A percentile compares a stretch with the other conserved stretches of the same genome.
These are phyloP conservation scores for Orchesellides sinensis DNA, from an alignment of 2,888 invertebrate species.

Conservation along the genomic window DNA sequence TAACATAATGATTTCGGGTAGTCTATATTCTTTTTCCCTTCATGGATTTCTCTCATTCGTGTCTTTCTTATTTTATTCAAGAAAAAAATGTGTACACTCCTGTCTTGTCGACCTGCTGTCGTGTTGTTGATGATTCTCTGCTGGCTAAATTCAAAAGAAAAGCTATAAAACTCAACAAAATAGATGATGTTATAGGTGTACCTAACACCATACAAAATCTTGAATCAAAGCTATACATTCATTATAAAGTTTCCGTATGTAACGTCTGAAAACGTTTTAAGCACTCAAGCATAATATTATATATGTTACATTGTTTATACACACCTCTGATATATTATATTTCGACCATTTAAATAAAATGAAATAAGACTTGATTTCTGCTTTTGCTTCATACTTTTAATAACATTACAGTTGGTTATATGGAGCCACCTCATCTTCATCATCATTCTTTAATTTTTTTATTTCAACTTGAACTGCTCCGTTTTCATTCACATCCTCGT, in stretches of 20 bases:
- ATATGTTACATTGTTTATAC: too few relatives aligned
- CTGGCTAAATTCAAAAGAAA: constrained; percentile 4
- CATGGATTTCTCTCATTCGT: too few relatives aligned
- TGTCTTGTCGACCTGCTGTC: neutral
- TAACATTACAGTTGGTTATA: too few relatives aligned
- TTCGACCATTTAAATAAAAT: constrained; percentile 13
- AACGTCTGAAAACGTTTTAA: too few relatives aligned
- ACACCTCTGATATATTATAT: neutral
- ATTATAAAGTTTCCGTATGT: neutral
- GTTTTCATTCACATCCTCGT: constrained; percentile 46
- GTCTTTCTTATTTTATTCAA: too few relatives aligned
- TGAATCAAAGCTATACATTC: neutral
- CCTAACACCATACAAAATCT: neutral
- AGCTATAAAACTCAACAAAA: neutral
- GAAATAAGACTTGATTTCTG: constrained; percentile 24
- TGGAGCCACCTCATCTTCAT: neutral
- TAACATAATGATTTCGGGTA: too few relatives aligned
- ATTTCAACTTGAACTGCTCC: constrained; percentile 33
- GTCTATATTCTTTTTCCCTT: too few relatives aligned
- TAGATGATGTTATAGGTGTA: neutral
- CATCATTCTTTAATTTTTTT: constrained; percentile 11
- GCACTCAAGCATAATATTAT: too few relatives aligned
- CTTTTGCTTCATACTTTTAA: neutral
- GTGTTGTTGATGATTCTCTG: neutral
- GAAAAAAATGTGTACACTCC: neutral